Evolutionary conservation across 2,113 vertebrate species (phyloP).

Genomic region (Mustela lutreola): DNA sequence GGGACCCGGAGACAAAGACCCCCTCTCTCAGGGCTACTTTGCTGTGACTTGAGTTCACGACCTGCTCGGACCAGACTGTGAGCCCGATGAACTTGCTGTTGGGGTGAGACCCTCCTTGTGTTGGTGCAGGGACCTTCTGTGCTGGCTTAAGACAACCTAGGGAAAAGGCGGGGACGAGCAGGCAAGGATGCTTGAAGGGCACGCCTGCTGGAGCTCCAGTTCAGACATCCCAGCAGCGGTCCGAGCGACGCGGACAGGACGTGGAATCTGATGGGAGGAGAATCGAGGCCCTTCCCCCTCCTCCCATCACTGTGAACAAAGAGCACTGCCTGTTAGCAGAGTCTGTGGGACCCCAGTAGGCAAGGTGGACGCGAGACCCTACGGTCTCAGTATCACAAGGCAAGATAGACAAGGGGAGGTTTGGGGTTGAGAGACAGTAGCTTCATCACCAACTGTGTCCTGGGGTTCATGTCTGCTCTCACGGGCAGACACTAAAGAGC

Average conservation of each 20-base stretch:
- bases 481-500: not conserved
- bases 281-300: not conserved
- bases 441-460: not conserved
- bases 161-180: not conserved
- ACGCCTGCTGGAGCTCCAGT: no score
- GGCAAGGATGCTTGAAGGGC: accelerated
- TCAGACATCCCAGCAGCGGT: no score
- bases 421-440: not conserved
- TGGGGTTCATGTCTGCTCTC: not conserved
- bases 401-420: not conserved
- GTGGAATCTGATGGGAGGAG: accelerated
- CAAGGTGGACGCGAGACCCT: not conserved
- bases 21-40: no score
- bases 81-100: no score
- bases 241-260: accelerated
- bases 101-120: no score
- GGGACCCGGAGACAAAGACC: no score
- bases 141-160: not conserved
- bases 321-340: not conserved
- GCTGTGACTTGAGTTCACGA: no score
- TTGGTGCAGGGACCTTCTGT: no score
- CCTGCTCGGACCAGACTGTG: no score
- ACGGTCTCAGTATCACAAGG: not conserved
- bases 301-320: not conserved
- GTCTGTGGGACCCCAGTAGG: not conserved